Evolutionary conservation across 1,140 invertebrate genomes (phyloP).

Genomic region (Orius laevigatus): DNA sequence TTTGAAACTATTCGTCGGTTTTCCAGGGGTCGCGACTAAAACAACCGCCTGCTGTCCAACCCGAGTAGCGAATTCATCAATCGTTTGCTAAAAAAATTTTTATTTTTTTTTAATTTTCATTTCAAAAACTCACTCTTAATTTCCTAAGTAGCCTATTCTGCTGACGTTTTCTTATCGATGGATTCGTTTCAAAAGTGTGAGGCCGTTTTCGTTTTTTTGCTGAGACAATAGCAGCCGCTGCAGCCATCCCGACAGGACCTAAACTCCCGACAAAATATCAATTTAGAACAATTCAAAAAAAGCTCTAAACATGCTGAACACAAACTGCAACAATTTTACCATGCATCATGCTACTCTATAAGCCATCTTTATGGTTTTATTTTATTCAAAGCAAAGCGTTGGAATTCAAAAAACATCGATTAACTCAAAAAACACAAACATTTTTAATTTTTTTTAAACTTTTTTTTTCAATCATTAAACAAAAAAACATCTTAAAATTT

Average conservation of each 20-base stretch:
- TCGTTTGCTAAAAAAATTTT: conserved; percentile 55
- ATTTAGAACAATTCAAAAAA: background rate
- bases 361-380: too few relatives aligned
- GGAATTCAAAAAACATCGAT: conserved; percentile 1
- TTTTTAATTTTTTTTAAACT: too few relatives aligned
- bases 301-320: too few relatives aligned
- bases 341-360: too few relatives aligned
- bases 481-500: too few relatives aligned
- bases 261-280: conserved; percentile 3
- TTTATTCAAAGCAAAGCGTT: background rate
- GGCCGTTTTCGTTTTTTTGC: conserved; percentile 89
- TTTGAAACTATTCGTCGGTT: conserved; percentile 87
- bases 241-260: conserved; percentile 91
- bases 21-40: conserved; percentile 89
- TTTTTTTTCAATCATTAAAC: too few relatives aligned
- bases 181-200: conserved; percentile 95
- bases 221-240: conserved; percentile 89
- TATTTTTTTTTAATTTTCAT: background rate
- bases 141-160: conserved; percentile 84
- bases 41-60: conserved; percentile 97
- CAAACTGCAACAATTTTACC: too few relatives aligned
- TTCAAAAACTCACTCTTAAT: conserved; percentile 52
- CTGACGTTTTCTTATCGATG: conserved; percentile 87
- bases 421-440: background rate
- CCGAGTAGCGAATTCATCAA: conserved; percentile 91